Conservation (phyloP, 1,140 invertebrate species). For the Anadara kagoshimensis region DNA sequence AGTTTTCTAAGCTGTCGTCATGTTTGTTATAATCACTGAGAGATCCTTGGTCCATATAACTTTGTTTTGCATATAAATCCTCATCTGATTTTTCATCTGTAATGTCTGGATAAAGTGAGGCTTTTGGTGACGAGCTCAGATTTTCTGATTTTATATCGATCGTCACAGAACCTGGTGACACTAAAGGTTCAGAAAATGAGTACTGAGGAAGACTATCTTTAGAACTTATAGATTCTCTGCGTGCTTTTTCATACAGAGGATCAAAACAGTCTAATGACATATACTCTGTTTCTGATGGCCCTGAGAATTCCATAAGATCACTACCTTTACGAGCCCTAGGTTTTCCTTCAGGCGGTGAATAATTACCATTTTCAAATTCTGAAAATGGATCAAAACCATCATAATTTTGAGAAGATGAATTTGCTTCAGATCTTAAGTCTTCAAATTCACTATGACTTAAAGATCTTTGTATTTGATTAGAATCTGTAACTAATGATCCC, state of each 20-base stretch:
- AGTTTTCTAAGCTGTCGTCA: no score
- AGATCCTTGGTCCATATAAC: conserved; percentile 2
- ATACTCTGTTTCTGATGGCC: conserved; percentile 61
- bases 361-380: conserved; percentile 22
- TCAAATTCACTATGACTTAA: conserved; percentile 37
- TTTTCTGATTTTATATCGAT: background rate
- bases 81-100: conserved; percentile 9
- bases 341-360: conserved; percentile 8
- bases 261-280: conserved; percentile 67
- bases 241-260: conserved; percentile 57
- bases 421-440: conserved; percentile 14
- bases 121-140: background rate
- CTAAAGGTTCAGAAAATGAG: conserved; percentile 28
- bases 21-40: background rate
- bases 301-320: conserved; percentile 55
- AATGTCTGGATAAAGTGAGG: conserved; percentile 6
- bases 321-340: conserved; percentile 32
- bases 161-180: conserved; percentile 21
- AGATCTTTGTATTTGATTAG: background rate
- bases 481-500: background rate
- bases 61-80: conserved; percentile 6
- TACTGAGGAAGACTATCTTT: conserved; percentile 47
- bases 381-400: conserved; percentile 28
- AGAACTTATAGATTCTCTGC: conserved; percentile 52
- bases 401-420: conserved; percentile 1